Evolutionary conservation across 2,888 invertebrate genomes (phyloP), one percentile per base, ranked within the genome.

Genomic region (Geophilus truncorum): DNA sequence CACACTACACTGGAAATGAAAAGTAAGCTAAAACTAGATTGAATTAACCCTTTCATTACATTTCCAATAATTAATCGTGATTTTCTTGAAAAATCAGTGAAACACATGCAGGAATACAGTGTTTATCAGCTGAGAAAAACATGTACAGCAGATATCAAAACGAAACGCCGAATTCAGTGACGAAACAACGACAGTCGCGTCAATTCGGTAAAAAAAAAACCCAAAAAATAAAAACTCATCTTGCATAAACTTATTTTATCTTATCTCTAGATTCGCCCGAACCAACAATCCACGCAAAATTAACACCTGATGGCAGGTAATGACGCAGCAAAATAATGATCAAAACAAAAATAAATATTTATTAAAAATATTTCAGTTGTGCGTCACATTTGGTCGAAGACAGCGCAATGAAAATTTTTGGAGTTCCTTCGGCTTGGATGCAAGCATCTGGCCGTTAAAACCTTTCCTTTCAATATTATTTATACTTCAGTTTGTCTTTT

Each of bases 321-420:
- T 40, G 40, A 34, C n/a, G n/a, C n/a, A n/a, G n/a, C n/a, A n/a
- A n/a, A n/a, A n/a, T n/a, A n/a, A n/a, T n/a, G n/a, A n/a, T n/a
- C n/a, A n/a, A n/a, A n/a, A n/a, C n/a, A n/a, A n/a, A n/a, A n/a
- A n/a, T n/a, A n/a, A n/a, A n/a, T n/a, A n/a, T n/a, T n/a, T n/a
- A n/a, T n/a, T n/a, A n/a, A n/a, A n/a, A 15, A 77, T 32, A 32
- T 32, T 51, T 10, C 25, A 70, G 70, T n/a, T 70, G 70, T 6
- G 70, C 70, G n/a, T 70, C 70, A 25, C 70, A 70, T 28, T 25
- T 70, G 15, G 23, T 28, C 1, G 23, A 70, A 25, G 81, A 81
- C 45, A 81, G 81, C 28, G 70, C 80, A n/a, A 62, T 79, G 45
- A 81, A 81, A 32, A 81, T 81, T 81, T 81, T 81, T 25, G 81